A percentile compares a stretch with the other conserved stretches of the same genome.
Conservation (phyloP, 2,113 vertebrate species). For the Myodes glareolus region DNA sequence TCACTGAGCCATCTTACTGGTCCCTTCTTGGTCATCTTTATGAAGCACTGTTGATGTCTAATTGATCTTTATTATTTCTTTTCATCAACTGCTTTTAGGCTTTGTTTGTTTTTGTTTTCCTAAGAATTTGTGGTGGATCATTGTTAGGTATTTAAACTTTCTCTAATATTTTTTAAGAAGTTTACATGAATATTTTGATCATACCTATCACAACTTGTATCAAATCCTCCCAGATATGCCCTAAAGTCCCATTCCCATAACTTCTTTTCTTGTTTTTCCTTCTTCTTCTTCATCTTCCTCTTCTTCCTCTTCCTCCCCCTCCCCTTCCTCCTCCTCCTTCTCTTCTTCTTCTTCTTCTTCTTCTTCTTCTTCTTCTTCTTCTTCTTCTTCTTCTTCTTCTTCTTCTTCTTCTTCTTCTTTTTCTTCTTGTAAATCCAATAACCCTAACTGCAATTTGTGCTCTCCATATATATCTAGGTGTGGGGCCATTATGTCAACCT, state of each 20-base stretch:
- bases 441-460: background rate
- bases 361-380: too few relatives aligned
- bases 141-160: background rate
- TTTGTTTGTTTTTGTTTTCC: background rate
- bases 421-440: background rate
- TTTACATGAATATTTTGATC: background rate
- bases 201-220: background rate
- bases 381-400: rapidly evolving
- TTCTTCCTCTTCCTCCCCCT: too few relatives aligned
- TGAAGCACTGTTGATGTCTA: background rate
- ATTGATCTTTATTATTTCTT: background rate
- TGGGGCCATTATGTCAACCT: background rate
- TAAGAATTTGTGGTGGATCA: background rate
- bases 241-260: background rate
- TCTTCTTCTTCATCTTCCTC: rapidly evolving
- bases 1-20: background rate
- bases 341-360: too few relatives aligned
- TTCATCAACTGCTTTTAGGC: background rate
- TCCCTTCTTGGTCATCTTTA: background rate
- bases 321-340: too few relatives aligned
- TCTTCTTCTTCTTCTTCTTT: too few relatives aligned
- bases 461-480: background rate
- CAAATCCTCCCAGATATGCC: background rate
- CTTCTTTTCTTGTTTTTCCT: rapidly evolving
- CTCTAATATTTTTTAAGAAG: background rate